Conservation (phyloP, 2,888 invertebrate genomes). For the Callyntrura sp. region DNA sequence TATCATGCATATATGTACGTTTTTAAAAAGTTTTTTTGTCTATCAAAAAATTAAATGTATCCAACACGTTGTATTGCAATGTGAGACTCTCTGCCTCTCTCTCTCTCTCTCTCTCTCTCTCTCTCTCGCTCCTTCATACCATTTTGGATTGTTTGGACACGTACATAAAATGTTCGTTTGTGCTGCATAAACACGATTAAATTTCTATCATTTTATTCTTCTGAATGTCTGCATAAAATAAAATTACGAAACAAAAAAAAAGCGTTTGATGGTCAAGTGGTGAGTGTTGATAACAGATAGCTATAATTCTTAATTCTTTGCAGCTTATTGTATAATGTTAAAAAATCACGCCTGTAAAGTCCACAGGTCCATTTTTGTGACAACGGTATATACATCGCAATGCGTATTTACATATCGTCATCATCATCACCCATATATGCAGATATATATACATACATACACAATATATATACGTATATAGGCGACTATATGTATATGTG, state of each 20-base stretch:
- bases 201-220: neutral
- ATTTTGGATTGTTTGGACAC: neutral
- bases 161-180: neutral
- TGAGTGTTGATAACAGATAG: slow-evolving; percentile 44
- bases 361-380: slow-evolving; percentile 47
- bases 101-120: too few species aligned
- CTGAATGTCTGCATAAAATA: neutral
- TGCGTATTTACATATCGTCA: neutral
- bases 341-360: slow-evolving; percentile 52
- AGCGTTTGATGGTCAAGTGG: slow-evolving; percentile 41
- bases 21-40: too few species aligned
- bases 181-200: neutral
- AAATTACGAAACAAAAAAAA: slow-evolving; percentile 34
- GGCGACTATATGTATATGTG: too few species aligned
- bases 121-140: too few species aligned
- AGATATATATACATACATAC: too few species aligned
- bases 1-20: too few species aligned
- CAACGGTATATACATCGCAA: neutral
- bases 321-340: slow-evolving; percentile 43
- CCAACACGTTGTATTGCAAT: too few species aligned
- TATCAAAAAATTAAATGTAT: too few species aligned
- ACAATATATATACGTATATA: slow-evolving; percentile 11
- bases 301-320: slow-evolving; percentile 37
- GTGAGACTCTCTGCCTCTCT: too few species aligned
- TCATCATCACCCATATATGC: neutral